Evolutionary conservation across 1,140 invertebrate species (phyloP).

Genomic region (Eufriesea mexicana): DNA sequence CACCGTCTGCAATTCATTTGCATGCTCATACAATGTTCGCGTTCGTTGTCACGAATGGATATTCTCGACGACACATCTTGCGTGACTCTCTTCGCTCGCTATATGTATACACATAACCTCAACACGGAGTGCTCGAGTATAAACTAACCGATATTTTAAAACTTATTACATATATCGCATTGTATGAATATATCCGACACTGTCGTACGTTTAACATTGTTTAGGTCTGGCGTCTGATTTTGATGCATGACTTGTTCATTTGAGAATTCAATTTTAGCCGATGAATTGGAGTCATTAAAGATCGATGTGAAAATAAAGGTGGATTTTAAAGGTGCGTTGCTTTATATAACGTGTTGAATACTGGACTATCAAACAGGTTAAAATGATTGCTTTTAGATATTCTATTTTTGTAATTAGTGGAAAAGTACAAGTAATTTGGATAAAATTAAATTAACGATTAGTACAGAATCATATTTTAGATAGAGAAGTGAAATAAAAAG

Average conservation of each 20-base stretch:
- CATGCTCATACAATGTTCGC: background rate
- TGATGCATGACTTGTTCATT: background rate
- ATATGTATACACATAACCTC: background rate
- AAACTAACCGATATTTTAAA: background rate
- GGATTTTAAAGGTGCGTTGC: too few relatives aligned
- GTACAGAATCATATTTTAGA: too few relatives aligned
- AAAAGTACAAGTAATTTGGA: too few relatives aligned
- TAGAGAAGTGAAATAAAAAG: too few relatives aligned
- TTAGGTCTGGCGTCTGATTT: too few relatives aligned
- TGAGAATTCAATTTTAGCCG: background rate
- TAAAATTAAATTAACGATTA: too few relatives aligned
- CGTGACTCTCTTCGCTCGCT: background rate
- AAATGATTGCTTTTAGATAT: too few relatives aligned
- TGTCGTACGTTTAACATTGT: too few relatives aligned
- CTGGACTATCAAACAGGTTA: background rate
- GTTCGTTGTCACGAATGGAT: background rate
- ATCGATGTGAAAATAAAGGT: background rate
- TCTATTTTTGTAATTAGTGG: too few relatives aligned
- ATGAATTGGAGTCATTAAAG: background rate
- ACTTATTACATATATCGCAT: too few relatives aligned
- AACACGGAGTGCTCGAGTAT: background rate
- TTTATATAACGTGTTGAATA: background rate
- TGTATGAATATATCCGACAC: too few relatives aligned
- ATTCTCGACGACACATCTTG: background rate
- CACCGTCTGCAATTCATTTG: background rate